Conservation (phyloP, 1,140 invertebrate species). For the Tenebrio molitor region DNA sequence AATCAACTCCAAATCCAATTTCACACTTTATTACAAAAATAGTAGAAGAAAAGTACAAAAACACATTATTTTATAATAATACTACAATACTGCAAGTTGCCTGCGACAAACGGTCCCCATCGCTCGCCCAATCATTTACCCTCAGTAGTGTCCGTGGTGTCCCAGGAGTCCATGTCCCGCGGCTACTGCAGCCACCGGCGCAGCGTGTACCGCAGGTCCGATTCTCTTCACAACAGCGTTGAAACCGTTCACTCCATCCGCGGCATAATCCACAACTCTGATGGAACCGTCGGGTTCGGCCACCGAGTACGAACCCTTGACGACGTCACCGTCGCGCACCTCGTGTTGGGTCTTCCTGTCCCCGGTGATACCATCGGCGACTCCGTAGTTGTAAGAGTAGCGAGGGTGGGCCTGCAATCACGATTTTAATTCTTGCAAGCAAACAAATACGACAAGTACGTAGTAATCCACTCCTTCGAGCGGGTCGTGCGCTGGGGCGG, state of each 20-base stretch:
- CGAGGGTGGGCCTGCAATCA: conserved; percentile 67
- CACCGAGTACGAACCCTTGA: conserved; percentile 75
- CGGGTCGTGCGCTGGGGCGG: conserved; percentile 65
- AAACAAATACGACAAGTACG: conserved; percentile 5
- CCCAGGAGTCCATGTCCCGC: conserved; percentile 8
- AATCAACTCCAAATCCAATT: too few species aligned
- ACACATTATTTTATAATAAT: too few species aligned
- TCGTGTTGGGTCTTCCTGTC: conserved; percentile 71
- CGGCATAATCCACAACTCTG: conserved; percentile 75
- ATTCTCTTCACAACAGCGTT: conserved; percentile 66
- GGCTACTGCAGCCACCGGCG: conserved; percentile 55
- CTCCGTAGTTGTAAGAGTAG: conserved; percentile 70
- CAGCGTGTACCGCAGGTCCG: conserved; percentile 51
- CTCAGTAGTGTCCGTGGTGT: conserved; percentile 5
- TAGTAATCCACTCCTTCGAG: conserved; percentile 58
- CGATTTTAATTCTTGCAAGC: conserved; percentile 1
- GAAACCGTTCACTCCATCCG: conserved; percentile 70
- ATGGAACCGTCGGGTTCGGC: conserved; percentile 76
- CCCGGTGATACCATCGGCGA: conserved; percentile 70
- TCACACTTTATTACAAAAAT: too few species aligned
- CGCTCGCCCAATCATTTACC: too few species aligned
- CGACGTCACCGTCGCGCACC: conserved; percentile 73
- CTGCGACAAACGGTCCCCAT: too few species aligned
- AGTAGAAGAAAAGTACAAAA: too few species aligned
- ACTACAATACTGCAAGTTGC: too few species aligned